Evolutionary conservation across 2,888 invertebrate genomes (phyloP).

Genomic region (Pyrochroa serraticornis): DNA sequence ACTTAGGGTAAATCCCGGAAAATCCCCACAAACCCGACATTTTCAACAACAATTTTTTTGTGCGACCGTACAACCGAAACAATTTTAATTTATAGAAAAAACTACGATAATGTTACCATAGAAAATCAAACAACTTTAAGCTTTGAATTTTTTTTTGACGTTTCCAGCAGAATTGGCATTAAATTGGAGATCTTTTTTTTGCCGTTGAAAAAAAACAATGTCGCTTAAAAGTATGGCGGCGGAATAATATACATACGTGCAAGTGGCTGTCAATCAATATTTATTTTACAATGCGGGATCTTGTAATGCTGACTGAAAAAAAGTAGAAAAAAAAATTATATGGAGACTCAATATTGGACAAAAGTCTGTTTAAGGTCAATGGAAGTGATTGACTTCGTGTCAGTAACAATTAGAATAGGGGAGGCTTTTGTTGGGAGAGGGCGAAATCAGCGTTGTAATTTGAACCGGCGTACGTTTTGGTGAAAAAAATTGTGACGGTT

Average conservation of each 20-base stretch:
- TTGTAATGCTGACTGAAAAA: slow-evolving; percentile 7
- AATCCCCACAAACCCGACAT: too few relatives aligned
- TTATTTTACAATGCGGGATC: slow-evolving; percentile 4
- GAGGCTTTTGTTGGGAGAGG: slow-evolving; percentile 5
- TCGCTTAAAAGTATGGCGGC: too few relatives aligned
- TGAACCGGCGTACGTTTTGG: not conserved
- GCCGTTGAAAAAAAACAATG: too few relatives aligned
- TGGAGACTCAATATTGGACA: slow-evolving; percentile 22
- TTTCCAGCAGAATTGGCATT: too few relatives aligned
- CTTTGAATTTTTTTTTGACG: too few relatives aligned
- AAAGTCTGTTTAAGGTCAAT: slow-evolving; percentile 23
- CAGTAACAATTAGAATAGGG: slow-evolving; percentile 9
- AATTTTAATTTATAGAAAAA: too few relatives aligned
- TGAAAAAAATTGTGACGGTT: slow-evolving; percentile 1
- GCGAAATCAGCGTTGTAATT: slow-evolving; percentile 7
- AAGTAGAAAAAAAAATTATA: slow-evolving; percentile 2
- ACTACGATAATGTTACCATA: too few relatives aligned
- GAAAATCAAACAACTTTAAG: too few relatives aligned
- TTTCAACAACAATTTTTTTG: too few relatives aligned
- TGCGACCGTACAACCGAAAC: too few relatives aligned
- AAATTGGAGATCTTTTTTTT: too few relatives aligned
- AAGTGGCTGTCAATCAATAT: slow-evolving; percentile 25
- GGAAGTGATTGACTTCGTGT: slow-evolving; percentile 20
- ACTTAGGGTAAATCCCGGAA: too few relatives aligned
- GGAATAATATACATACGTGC: not conserved